Evolutionary conservation across 2,113 vertebrate species (phyloP), one percentile per base, ranked within the genome.

Genomic region (Coreoperca whiteheadi): DNA sequence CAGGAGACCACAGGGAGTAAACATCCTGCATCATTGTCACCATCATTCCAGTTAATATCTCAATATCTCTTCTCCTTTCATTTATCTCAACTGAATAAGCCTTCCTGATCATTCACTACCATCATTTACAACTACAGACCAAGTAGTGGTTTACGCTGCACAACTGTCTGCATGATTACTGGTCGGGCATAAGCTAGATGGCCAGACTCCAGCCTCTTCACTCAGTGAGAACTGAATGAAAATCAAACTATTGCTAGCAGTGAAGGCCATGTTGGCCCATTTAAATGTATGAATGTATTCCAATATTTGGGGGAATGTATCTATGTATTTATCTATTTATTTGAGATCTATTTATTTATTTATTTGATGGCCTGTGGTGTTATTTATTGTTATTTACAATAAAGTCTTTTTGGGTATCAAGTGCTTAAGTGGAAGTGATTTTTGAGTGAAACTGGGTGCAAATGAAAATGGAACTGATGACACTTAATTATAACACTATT

Each of bases 361-460:
- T 89, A 89, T 93, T 87, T 87, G 81, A 67, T 83, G 68, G 48
- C 25, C 4, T 71, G 5, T 84, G 53, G n/a, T 90, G 70, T 84
- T 88, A 89, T 94, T 92, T 90, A 91, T 91, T 92, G 2, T 54
- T 87, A 87, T 86, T 87, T 89, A 87, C 86, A 84, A 83, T 91
- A 87, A 87, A 90, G 23, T 77, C 41, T 41, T 85, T 86, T 80
- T 71, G 86, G 16, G 8, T 66, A 73, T 56, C 30, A 74, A 60
- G n/a, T 28, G 20, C 37, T 39, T 39, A 50, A 67, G 56, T 84
- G 64, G 59, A 83, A 54, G 32, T 75, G 32, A n/a, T 50, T 66
- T 78, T 57, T 85, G 8, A 63, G 4, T 74, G 59, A 54, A 78
- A 50, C 0, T 32, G 39, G 6, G 14, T 54, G 68, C n/a, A 63